phyloP scores from a whole-genome alignment of 1,140 invertebrate species.

The roundworm (Caenorhabditis elegans) region WBcel235 BX284603.4:347001-347500 shows the following conservation, averaged over 20 bases:
- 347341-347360: conserved; percentile 50
- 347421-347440: neutral
- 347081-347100: conserved; percentile 44
- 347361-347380: conserved; percentile 47
- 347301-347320: conserved; percentile 46
- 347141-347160: conserved; percentile 52
- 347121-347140: conserved; percentile 45
- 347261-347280: conserved; percentile 49
- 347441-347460: too few species aligned
- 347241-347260: conserved; percentile 51
- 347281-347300: conserved; percentile 47
- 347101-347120: conserved; percentile 46
- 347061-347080: conserved; percentile 49
- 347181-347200: conserved; percentile 52
- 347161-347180: conserved; percentile 47
- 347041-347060: conserved; percentile 41
- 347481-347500: too few species aligned
- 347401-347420: neutral
- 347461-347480: too few species aligned
- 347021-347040: too few species aligned
- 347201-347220: conserved; percentile 48
- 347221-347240: conserved; percentile 46
- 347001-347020: too few species aligned
- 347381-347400: conserved; percentile 44
- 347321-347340: conserved; percentile 46